Conservation (phyloP, 2,888 invertebrate species). For the Ectemnius lituratus region DNA sequence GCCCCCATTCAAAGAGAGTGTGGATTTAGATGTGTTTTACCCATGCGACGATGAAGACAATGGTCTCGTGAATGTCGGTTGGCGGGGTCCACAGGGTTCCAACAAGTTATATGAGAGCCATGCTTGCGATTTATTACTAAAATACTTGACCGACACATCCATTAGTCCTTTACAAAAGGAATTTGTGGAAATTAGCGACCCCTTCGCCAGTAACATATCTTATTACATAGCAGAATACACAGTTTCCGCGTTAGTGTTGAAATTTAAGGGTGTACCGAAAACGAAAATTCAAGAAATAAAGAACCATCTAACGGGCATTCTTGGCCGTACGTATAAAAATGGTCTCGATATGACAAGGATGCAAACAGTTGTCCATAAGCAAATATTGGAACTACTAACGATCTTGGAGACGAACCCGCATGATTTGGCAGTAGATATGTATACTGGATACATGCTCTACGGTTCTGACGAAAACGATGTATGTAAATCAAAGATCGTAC, state of each 20-base stretch:
- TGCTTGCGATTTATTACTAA: constrained; percentile 85
- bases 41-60: constrained; percentile 92
- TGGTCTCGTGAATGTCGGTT: constrained; percentile 88
- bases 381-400: constrained; percentile 84
- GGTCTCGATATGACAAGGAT: constrained; percentile 88
- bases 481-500: constrained; percentile 70
- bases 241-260: constrained; percentile 84
- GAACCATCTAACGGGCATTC: constrained; percentile 79
- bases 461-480: constrained; percentile 87
- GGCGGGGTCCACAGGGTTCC: constrained; percentile 87
- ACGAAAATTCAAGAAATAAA: constrained; percentile 83
- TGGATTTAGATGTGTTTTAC: constrained; percentile 82
- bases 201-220: constrained; percentile 86
- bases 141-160: constrained; percentile 92
- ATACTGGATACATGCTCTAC: constrained; percentile 91
- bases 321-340: constrained; percentile 78
- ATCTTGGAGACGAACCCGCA: constrained; percentile 89
- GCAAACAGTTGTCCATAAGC: constrained; percentile 85
- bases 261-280: constrained; percentile 87
- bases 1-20: constrained; percentile 82
- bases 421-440: constrained; percentile 85
- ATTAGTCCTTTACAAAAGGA: constrained; percentile 90
- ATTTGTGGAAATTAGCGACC: constrained; percentile 90
- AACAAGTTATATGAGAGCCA: constrained; percentile 81
- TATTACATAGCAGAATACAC: constrained; percentile 87